Base-by-base conservation (phyloP, 2,888 invertebrate species). In the Cetonia aurata region DNA sequence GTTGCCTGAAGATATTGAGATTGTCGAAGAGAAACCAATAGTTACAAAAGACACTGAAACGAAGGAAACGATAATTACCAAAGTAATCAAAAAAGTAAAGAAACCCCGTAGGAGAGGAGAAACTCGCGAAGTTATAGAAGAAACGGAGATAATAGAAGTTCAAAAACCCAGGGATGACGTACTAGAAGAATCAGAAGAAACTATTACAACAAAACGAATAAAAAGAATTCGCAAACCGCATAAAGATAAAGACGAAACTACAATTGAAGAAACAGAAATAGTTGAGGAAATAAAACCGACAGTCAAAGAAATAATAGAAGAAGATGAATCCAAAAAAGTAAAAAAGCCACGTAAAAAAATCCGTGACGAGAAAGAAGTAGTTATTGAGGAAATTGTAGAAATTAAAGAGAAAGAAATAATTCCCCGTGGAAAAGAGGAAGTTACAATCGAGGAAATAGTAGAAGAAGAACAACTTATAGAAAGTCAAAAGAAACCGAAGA, bases 41-140 rank as follows among this genome's bases (percentile, higher is more conserved):
- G 59, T 75, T 80, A 80, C 84, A 52, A 85, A 87, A 8, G 88
- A 86, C 19, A 84, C 85, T 68, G 81, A 83, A 15, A 87, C 88
- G 80, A 86, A 87, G 9, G 86, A 85, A 73, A 86, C 87, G 81
- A 84, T 87, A n/a, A 86, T 88, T 80, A 89, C 88, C 1, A 89
- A 88, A 80, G 86, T 87, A 71, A 77, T 88, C 69, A 80, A 81
- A 1, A 81, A 80, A 10, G 78, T 4, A 79, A 78, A 62, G 78
- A 84, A 77, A 72, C 75, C 75, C 3, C 76, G 80, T 33, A 77
- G 75, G 70, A 69, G 74, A 72, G 75, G 75, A 0, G 62, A 76
- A 73, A 72, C 71, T 2, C 74, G 71, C 13, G 75, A 88, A 3
- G 86, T 89, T 0, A 88, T 89, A 78, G 86, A 87, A 80, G 86